Evolutionary conservation across 1,140 invertebrate species (phyloP).

Genomic region (Drosophila mauritiana): DNA sequence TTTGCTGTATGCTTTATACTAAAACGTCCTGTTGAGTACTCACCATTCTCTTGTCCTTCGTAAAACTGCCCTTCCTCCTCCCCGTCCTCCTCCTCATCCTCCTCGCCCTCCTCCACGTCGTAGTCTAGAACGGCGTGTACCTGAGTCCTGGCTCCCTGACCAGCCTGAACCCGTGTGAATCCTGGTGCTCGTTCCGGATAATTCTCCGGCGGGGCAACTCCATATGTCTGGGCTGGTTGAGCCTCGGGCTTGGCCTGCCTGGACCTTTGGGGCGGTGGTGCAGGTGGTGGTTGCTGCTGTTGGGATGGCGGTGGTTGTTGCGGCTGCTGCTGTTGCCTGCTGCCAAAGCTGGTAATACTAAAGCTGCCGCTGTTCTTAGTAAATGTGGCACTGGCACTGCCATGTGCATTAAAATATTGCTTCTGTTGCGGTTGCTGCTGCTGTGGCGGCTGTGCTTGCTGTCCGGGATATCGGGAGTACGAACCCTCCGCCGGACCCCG

Average conservation of each 20-base stretch:
- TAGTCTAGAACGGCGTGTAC: conserved; percentile 84
- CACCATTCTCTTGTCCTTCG: conserved; percentile 66
- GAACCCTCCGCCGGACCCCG: conserved; percentile 68
- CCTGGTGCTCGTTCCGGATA: conserved; percentile 80
- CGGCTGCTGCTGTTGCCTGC: conserved; percentile 43
- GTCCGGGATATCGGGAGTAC: conserved; percentile 56
- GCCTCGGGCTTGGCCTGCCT: conserved; percentile 59
- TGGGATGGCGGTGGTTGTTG: conserved; percentile 25
- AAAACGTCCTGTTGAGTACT: background rate
- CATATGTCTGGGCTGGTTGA: conserved; percentile 64
- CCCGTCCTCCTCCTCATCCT: conserved; percentile 76
- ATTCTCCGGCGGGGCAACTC: conserved; percentile 59
- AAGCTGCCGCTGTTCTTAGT: conserved; percentile 73
- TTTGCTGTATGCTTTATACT: too few species aligned
- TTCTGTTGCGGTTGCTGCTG: conserved; percentile 55
- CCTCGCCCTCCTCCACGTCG: conserved; percentile 82
- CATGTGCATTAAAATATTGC: conserved; percentile 71
- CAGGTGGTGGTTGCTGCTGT: conserved; percentile 32
- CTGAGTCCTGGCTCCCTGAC: conserved; percentile 79
- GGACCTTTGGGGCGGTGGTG: conserved; percentile 20
- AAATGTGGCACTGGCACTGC: conserved; percentile 65
- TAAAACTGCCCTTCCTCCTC: conserved; percentile 61
- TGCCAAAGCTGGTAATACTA: conserved; percentile 76
- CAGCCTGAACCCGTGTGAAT: conserved; percentile 82
- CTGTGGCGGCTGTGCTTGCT: conserved; percentile 25